Percentiles rank a stretch among this genome's conserved stretches.
phyloP scores from a whole-genome alignment of 2,797 vertebrate genomes.

The Anniella stebbinsi region DNA sequence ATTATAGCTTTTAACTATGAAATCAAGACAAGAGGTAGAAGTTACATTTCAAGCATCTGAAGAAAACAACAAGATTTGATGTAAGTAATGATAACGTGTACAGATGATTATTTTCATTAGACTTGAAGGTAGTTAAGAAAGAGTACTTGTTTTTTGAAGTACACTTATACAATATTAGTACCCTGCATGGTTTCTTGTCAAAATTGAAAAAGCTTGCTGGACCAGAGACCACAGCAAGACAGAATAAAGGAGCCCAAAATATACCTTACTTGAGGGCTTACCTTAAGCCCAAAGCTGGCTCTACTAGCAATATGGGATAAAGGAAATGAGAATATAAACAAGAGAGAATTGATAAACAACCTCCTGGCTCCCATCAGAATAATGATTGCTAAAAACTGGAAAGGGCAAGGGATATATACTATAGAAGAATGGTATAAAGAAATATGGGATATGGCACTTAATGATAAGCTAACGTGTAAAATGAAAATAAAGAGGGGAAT shows the following conservation, averaged over 20 bases:
- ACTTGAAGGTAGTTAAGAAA: background rate
- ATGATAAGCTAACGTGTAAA: too few relatives aligned
- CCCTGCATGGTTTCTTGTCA: background rate
- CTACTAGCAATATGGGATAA: too few relatives aligned
- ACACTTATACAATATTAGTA: background rate
- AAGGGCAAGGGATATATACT: too few relatives aligned
- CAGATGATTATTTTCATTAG: background rate
- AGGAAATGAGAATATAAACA: too few relatives aligned
- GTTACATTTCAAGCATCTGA: background rate
- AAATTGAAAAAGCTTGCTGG: background rate
- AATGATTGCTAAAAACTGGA: too few relatives aligned
- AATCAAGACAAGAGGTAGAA: slow-evolving; percentile 1
- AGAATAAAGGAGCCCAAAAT: background rate
- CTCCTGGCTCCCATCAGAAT: too few relatives aligned
- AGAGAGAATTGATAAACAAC: too few relatives aligned
- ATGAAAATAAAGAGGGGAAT: too few relatives aligned
- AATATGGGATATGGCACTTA: too few relatives aligned
- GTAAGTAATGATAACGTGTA: background rate
- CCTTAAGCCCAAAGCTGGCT: too few relatives aligned
- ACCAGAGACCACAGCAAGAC: background rate
- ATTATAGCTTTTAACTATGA: slow-evolving; percentile 20
- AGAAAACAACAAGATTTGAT: background rate
- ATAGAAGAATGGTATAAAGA: too few relatives aligned
- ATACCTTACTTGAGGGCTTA: background rate
- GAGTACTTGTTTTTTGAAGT: background rate